Evolutionary conservation across 2,113 vertebrate genomes (phyloP).

Genomic region (Dicentrarchus labrax): DNA sequence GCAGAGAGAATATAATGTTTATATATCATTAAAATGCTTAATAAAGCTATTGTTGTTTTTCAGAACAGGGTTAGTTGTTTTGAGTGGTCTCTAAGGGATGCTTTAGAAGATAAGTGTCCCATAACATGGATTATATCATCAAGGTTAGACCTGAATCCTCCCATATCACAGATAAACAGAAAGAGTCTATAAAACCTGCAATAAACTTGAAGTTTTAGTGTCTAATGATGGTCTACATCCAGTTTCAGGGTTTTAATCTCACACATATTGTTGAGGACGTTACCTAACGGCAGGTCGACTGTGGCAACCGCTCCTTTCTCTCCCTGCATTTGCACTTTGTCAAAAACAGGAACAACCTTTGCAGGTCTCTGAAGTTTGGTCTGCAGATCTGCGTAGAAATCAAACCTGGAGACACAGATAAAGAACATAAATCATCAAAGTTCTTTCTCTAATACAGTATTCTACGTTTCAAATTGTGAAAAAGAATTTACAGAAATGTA

Average conservation of each 20-base stretch:
- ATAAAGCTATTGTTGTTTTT: background rate
- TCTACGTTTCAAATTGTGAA: background rate
- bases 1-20: background rate
- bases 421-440: no score
- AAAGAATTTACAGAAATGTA: background rate
- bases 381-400: constrained; percentile 76
- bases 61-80: background rate
- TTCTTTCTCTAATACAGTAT: no score
- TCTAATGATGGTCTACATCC: no score
- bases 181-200: background rate
- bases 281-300: constrained; percentile 80
- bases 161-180: background rate
- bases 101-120: no score
- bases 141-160: background rate
- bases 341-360: constrained; percentile 78
- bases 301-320: constrained; percentile 78
- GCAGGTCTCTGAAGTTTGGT: constrained; percentile 72
- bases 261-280: background rate
- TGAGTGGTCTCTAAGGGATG: background rate
- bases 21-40: background rate
- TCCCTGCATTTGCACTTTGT: constrained; percentile 83
- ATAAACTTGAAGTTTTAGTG: background rate
- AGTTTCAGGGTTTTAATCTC: background rate
- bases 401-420: constrained; percentile 76
- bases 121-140: background rate